phyloP scores from a whole-genome alignment of 2,888 invertebrate species.

The Lissonota sp. region DNA sequence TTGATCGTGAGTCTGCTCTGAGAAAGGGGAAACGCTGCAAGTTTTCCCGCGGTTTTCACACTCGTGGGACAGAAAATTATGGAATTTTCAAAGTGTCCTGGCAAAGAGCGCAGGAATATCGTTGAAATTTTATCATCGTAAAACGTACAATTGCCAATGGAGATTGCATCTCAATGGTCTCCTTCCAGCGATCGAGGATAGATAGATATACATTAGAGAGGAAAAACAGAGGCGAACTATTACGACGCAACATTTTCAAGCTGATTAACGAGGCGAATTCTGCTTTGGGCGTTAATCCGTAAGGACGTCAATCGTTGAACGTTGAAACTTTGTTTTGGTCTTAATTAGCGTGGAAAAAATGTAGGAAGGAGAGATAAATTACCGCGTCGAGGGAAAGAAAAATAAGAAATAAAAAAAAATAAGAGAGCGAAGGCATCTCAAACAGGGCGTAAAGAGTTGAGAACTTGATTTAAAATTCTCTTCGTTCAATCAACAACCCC shows the following conservation, averaged over 20 bases:
- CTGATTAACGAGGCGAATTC: not conserved
- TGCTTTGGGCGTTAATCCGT: not conserved
- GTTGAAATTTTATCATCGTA: slow-evolving; percentile 30
- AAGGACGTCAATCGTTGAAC: not conserved
- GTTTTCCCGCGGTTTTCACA: not conserved
- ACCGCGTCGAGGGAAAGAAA: too few species aligned
- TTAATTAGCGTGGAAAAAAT: slow-evolving; percentile 18
- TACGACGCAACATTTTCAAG: not conserved
- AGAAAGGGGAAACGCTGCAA: not conserved
- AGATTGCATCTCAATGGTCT: slow-evolving; percentile 53
- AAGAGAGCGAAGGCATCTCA: too few species aligned
- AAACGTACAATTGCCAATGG: slow-evolving; percentile 38
- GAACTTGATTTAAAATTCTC: too few species aligned
- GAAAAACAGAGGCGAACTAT: too few species aligned
- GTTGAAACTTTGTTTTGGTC: not conserved
- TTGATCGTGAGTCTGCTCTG: slow-evolving; percentile 3
- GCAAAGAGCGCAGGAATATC: slow-evolving; percentile 39
- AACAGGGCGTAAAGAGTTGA: too few species aligned
- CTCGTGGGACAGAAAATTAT: not conserved
- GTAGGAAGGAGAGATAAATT: slow-evolving; percentile 11
- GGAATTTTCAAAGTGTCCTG: slow-evolving; percentile 46
- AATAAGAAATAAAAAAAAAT: too few species aligned
- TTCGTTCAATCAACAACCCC: slow-evolving; percentile 10
- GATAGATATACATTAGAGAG: too few species aligned
- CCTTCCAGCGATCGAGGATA: too few species aligned